Percentiles rank a stretch among this genome's conserved stretches.
phyloP scores from a whole-genome alignment of 2,888 invertebrate species.

The Dasysyrphus albostriatus region DNA sequence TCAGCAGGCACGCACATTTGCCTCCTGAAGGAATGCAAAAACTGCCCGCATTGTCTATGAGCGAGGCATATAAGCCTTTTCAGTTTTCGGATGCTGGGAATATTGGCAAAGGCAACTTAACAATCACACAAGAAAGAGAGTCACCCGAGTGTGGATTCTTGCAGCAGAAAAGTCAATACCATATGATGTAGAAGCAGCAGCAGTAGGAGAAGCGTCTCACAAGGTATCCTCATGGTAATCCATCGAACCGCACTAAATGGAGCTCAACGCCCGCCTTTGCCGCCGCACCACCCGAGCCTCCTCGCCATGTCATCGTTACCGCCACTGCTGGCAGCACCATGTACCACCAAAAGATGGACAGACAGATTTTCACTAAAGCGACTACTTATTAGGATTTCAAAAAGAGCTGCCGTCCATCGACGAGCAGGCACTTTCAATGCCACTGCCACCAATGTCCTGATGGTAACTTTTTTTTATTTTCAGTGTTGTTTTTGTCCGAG shows the following conservation, averaged over 20 bases:
- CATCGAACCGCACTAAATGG: conserved; percentile 69
- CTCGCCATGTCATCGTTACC: not conserved
- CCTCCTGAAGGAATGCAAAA: conserved; percentile 74
- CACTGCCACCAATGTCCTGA: conserved; percentile 58
- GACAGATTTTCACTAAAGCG: conserved; percentile 75
- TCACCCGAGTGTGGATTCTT: conserved; percentile 66
- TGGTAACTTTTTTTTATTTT: conserved; percentile 39
- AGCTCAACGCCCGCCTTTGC: conserved; percentile 48
- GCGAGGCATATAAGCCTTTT: conserved; percentile 52
- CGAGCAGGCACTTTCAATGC: conserved; percentile 33
- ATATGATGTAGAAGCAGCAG: conserved; percentile 11
- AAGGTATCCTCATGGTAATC: conserved; percentile 68
- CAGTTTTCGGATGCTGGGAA: conserved; percentile 52
- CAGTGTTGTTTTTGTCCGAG: not conserved
- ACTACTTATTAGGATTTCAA: conserved; percentile 75
- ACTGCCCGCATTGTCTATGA: conserved; percentile 75
- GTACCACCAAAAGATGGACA: conserved; percentile 68
- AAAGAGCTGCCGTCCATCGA: conserved; percentile 69
- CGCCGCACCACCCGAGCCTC: not conserved
- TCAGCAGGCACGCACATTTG: conserved; percentile 76
- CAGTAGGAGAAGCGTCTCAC: conserved; percentile 39
- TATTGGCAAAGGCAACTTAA: conserved; percentile 23
- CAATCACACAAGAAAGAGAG: conserved; percentile 53
- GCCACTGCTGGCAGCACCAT: conserved; percentile 33
- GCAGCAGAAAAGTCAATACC: conserved; percentile 58